phyloP scores from a whole-genome alignment of 2,797 vertebrate species.

The Eospalax fontanierii region DNA sequence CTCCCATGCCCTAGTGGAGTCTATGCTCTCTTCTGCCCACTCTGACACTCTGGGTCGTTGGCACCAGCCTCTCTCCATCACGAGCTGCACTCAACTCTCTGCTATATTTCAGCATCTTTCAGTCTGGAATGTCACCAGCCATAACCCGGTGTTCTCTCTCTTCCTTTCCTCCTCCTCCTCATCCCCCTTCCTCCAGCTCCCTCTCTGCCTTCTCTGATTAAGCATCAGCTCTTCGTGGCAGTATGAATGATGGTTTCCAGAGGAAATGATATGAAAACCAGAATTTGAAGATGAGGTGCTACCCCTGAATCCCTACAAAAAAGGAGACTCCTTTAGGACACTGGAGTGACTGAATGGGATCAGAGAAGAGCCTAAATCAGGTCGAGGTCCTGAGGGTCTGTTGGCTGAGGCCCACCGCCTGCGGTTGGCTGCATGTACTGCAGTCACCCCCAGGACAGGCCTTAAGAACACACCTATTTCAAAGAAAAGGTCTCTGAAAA shows the following conservation, averaged over 20 bases:
- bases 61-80: neutral
- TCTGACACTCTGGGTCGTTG: fast-evolving
- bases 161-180: neutral
- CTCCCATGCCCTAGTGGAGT: neutral
- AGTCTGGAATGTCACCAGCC: neutral
- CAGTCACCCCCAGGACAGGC: neutral
- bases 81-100: too few species aligned
- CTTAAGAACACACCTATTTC: neutral
- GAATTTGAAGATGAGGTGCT: neutral
- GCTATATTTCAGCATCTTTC: neutral
- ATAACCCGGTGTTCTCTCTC: neutral
- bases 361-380: neutral
- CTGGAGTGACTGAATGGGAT: too few species aligned
- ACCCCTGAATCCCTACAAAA: too few species aligned
- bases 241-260: constrained; percentile 24
- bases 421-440: too few species aligned
- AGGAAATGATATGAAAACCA: neutral
- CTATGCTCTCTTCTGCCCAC: neutral
- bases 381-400: neutral
- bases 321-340: fast-evolving
- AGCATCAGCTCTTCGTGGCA: neutral
- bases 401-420: neutral
- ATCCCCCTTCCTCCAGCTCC: fast-evolving
- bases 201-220: neutral
- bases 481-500: neutral